Evolutionary conservation across 2,888 invertebrate genomes (phyloP), one percentile per base, ranked within the genome.

Genomic region (Thumatha senex): DNA sequence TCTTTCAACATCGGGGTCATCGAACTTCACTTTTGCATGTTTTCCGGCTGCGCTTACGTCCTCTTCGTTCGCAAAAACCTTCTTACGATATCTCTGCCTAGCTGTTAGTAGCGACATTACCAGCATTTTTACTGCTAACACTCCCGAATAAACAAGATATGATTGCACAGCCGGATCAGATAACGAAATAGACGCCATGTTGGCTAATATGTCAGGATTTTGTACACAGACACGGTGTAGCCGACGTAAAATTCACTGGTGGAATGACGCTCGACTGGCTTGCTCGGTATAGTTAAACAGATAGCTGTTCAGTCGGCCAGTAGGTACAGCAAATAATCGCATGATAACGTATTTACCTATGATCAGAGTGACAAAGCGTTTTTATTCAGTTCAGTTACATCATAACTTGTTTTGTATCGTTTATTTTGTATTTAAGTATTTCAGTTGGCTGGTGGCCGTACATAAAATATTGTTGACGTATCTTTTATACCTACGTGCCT

Each of bases 1-100:
- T 51, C 88, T 66, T 62, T 89, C 89, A 35, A 89, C 86, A 51
- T 86, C 84, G 0, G 77, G 80, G 46, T 84, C 87, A 48, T 86
- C 84, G 0, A 67, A 64, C 54, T 81, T 85, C 40, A 89, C 76
- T 49, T 76, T 71, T 1, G 79, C 80, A 7, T 75, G 73, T 1
- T 39, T 33, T 1, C 30, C 7, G 47, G 60, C 74, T 0, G 80
- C 76, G 2, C 18, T 24, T 24, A 5, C 18, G 58, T 86, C 85
- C 53, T 87, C 87, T 44, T 76, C 78, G 46, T 85, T 87, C 0
- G 84, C 80, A 53, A 84, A 86, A 15, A 81, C 79, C 14, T 82
- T 82, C 50, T 84, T 84, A 0, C 38, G 12, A 38, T 57, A 63
- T 24, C 86, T 72, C n/a, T 62, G 60, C 44, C 60, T 64, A 2